phyloP scores from a whole-genome alignment of 1,140 invertebrate species.

The Stenopsyche tienmushanensis region DNA sequence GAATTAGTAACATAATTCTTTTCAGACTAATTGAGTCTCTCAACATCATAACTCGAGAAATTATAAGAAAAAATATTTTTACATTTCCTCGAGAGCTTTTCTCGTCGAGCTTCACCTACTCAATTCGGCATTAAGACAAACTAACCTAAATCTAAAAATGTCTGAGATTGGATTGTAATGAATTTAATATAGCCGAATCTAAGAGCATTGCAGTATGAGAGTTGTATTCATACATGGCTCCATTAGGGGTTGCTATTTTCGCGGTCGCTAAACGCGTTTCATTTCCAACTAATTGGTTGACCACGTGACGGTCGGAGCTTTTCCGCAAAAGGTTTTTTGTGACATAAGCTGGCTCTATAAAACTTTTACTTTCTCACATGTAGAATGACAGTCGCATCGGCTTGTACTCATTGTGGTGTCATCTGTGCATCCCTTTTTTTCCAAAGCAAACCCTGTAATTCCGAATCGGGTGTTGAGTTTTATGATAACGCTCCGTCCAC shows the following conservation, averaged over 20 bases:
- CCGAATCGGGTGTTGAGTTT: constrained; percentile 1
- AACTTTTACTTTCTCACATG: constrained; percentile 20
- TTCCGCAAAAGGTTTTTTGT: constrained; percentile 31
- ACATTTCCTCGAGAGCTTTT: no score
- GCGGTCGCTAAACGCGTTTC: constrained; percentile 23
- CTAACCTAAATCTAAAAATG: no score
- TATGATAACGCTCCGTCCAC: constrained; percentile 11
- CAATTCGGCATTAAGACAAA: no score
- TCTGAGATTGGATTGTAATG: no score
- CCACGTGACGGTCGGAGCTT: constrained; percentile 31
- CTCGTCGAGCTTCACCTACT: no score
- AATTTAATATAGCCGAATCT: no score
- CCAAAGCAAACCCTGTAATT: neutral
- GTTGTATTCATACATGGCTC: no score
- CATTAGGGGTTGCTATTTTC: no score
- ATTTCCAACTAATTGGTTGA: constrained; percentile 36
- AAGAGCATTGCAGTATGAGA: no score
- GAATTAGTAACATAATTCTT: constrained; percentile 1
- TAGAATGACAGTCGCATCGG: neutral
- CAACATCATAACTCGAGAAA: no score
- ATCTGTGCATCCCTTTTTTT: neutral
- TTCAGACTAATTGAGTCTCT: neutral
- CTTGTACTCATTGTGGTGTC: no score
- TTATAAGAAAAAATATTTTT: no score
- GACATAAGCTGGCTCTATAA: constrained; percentile 28